Evolutionary conservation across 2,113 vertebrate species (phyloP).

Genomic region (Rhodinocichla rosea): DNA sequence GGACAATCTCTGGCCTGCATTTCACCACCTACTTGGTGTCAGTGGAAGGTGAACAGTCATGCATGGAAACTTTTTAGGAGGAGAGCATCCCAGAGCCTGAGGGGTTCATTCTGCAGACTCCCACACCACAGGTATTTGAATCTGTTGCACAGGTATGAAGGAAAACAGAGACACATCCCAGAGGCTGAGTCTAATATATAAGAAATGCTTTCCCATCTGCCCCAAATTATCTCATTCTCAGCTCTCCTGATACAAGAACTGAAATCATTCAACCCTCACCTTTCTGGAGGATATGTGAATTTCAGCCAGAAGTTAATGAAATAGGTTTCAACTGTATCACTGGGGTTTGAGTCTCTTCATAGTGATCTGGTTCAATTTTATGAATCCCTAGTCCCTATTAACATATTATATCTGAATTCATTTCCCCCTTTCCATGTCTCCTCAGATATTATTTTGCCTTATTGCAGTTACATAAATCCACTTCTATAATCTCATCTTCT

Average conservation of each 20-base stretch:
- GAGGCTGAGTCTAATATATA: not conserved
- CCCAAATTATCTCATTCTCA: not conserved
- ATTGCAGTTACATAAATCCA: slow-evolving; percentile 24
- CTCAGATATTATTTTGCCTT: slow-evolving; percentile 22
- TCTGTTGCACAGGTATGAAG: not conserved
- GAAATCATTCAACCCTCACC: not conserved
- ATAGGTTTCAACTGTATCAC: not conserved
- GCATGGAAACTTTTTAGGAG: not conserved
- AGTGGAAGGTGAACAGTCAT: not conserved
- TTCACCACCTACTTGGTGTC: not conserved
- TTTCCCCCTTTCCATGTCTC: not conserved
- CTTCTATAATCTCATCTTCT: slow-evolving; percentile 37
- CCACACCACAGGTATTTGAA: not conserved
- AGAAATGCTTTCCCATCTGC: not conserved
- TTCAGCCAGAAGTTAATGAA: slow-evolving; percentile 4
- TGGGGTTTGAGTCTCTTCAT: not conserved
- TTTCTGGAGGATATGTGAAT: not conserved
- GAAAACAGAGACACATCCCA: not conserved
- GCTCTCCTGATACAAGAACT: not conserved
- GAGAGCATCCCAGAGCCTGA: not conserved
- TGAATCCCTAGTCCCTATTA: not conserved
- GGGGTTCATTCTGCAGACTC: rapidly evolving
- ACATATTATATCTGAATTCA: slow-evolving; percentile 6
- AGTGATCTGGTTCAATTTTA: not conserved
- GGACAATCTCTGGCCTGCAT: not conserved